Base-by-base conservation (phyloP, 2,113 vertebrate species). In the Cyanocitta stelleri region DNA sequence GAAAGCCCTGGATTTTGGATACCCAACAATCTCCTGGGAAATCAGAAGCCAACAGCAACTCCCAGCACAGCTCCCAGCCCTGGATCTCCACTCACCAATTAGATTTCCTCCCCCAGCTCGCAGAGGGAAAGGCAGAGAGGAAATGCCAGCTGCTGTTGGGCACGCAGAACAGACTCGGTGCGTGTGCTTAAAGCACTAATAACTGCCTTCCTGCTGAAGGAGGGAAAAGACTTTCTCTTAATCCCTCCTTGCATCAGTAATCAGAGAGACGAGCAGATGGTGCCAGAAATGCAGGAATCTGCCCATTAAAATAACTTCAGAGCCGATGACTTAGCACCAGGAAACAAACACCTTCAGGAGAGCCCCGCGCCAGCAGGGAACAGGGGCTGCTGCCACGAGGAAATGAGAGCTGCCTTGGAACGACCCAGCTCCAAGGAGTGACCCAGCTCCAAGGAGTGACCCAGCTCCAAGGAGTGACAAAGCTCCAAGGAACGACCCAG, bases 251-350 rank as follows among this genome's bases (percentile, higher is more conserved):
- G 94, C 95, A 93, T 90, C 85, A 72, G 51, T 81, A 90, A 95
- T 86, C 87, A 95, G 83, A 84, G 66, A 90, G 63, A 80, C 32
- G 76, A 93, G 73, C 97, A 96, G 95, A 97, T 95, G 93, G 94
- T 95, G 87, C 90, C 93, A 95, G 91, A 88, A 90, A 89, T 75
- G 52, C 55, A 84, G 87, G 75, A 85, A 91, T 69, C 61, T 88
- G 87, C 69, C 85, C 83, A 82, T 93, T 93, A 94, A 88, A 92
- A 86, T 35, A 71, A 82, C 68, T 87, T 90, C 85, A 54, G 23
- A 61, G 90, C 32, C 4, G 9, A 86, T 21, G 52, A 81, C 55
- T 78, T 84, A 90, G 62, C 91, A 78, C 43, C 68, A 88, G 79
- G 33, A 91, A 83, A 78, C 35, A 86, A 90, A 79, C 48, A 86